These are phyloP conservation scores for Latrodectus elegans DNA, from an alignment of 2,888 invertebrate species.

Conservation along the genomic window DNA sequence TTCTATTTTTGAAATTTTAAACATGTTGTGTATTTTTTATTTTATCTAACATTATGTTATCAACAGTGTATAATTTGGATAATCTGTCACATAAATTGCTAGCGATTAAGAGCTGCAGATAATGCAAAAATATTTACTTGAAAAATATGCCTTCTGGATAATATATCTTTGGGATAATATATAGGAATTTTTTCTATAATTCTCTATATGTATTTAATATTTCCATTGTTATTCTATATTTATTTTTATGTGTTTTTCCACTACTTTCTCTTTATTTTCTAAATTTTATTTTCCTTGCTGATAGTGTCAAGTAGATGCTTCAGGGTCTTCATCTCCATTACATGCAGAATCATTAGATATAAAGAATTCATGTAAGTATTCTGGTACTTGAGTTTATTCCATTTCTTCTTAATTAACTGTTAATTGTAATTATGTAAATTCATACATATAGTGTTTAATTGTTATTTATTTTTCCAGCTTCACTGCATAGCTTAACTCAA, in stretches of 20 bases:
- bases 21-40: too few relatives aligned
- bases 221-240: conserved; percentile 3
- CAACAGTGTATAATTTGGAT: too few relatives aligned
- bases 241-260: background rate
- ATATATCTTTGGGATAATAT: too few relatives aligned
- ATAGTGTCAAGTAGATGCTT: conserved; percentile 69
- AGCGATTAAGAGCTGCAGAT: too few relatives aligned
- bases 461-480: too few relatives aligned
- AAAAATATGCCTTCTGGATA: too few relatives aligned
- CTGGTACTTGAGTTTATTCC: background rate
- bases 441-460: background rate
- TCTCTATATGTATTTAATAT: background rate
- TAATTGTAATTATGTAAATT: background rate
- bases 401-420: background rate
- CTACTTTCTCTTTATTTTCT: too few relatives aligned
- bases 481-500: background rate
- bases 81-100: too few relatives aligned
- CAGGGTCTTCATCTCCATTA: conserved; percentile 65
- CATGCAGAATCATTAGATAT: conserved; percentile 38
- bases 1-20: too few relatives aligned
- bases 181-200: too few relatives aligned
- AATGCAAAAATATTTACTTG: too few relatives aligned
- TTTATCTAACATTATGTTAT: too few relatives aligned
- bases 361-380: conserved; percentile 46
- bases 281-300: background rate